These are phyloP conservation scores for Microctenopoma steveboyesi DNA, from an alignment of 2,797 vertebrate species.

Conservation along the genomic window DNA sequence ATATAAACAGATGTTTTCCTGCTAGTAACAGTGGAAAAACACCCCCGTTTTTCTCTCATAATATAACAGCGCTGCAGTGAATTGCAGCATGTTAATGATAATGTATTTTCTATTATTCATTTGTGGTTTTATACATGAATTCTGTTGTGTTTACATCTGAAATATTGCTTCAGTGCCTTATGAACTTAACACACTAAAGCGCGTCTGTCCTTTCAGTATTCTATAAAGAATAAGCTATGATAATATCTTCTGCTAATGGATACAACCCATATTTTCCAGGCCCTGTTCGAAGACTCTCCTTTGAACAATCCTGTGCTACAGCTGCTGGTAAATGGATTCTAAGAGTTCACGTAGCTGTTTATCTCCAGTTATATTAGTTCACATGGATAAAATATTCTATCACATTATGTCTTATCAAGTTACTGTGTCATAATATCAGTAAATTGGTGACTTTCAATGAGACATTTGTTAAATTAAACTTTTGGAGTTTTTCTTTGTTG, in stretches of 20 bases:
- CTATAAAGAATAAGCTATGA: too few species aligned
- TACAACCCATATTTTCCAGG: slow-evolving; percentile 55
- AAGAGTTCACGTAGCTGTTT: background rate
- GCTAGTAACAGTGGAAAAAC: too few species aligned
- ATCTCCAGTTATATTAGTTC: background rate
- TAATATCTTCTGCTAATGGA: background rate
- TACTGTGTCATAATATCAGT: background rate
- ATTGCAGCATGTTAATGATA: slow-evolving; percentile 19
- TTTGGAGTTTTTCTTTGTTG: background rate
- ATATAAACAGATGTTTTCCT: too few species aligned
- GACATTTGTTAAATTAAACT: background rate
- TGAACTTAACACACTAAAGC: too few species aligned
- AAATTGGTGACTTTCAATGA: background rate
- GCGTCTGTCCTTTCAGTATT: too few species aligned
- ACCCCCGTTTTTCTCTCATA: background rate
- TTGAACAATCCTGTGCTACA: slow-evolving; percentile 65
- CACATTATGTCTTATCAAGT: background rate
- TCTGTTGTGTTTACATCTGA: too few species aligned
- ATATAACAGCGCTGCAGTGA: background rate
- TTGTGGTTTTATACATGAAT: too few species aligned
- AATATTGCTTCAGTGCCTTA: too few species aligned
- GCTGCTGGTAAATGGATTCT: slow-evolving; percentile 69
- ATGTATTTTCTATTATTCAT: background rate
- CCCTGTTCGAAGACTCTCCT: slow-evolving; percentile 42
- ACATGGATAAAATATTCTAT: background rate